Evolutionary conservation across 2,113 vertebrate genomes (phyloP).

Genomic region (Notarius lentiginosus): DNA sequence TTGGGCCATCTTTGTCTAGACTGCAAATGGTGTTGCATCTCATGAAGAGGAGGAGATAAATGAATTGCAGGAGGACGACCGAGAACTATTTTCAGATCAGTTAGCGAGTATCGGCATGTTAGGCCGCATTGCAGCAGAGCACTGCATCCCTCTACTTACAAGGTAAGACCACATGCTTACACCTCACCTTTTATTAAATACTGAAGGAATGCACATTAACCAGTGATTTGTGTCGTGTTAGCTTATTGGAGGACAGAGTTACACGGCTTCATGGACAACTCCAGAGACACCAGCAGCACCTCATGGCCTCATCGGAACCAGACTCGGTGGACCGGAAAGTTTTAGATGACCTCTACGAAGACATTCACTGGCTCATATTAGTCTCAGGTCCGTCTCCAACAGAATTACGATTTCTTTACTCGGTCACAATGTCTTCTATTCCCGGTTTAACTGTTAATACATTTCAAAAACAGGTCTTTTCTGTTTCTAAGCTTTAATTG

Average conservation of each 20-base stretch:
- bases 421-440: background rate
- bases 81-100: conserved; percentile 97
- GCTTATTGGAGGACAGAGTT: conserved; percentile 94
- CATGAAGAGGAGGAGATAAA: conserved; percentile 98
- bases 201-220: background rate
- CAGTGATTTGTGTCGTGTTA: conserved; percentile 56
- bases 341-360: conserved; percentile 96
- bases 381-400: conserved; percentile 85
- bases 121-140: conserved; percentile 92
- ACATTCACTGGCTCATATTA: conserved; percentile 99
- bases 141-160: conserved; percentile 96
- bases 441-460: background rate
- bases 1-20: conserved; percentile 66
- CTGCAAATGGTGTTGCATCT: conserved; percentile 91
- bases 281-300: conserved; percentile 91
- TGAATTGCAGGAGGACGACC: conserved; percentile 95
- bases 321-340: conserved; percentile 83
- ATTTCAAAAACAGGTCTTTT: background rate
- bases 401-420: background rate
- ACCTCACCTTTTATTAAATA: background rate
- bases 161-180: conserved; percentile 68
- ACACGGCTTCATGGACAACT: conserved; percentile 92
- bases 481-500: background rate
- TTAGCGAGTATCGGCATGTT: conserved; percentile 94
- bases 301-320: conserved; percentile 85